phyloP scores from a whole-genome alignment of 2,888 invertebrate genomes.

The Cerastis rubricosa region DNA sequence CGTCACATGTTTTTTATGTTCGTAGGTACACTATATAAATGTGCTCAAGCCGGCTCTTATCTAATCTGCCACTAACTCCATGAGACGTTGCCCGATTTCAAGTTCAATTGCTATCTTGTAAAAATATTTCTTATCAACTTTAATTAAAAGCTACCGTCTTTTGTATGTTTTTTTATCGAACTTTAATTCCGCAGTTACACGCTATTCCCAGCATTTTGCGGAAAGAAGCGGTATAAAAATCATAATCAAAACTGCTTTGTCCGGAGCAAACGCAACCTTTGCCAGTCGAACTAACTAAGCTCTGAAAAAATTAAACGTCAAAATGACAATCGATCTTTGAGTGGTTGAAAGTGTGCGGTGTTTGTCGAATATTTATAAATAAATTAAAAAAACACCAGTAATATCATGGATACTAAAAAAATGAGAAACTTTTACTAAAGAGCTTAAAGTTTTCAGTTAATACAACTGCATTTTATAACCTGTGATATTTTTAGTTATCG shows the following conservation, averaged over 20 bases:
- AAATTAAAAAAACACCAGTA: conserved; percentile 9
- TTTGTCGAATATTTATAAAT: conserved; percentile 12
- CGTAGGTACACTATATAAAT: conserved; percentile 25
- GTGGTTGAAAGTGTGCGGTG: conserved; percentile 28
- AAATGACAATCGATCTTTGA: conserved; percentile 67
- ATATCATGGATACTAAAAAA: conserved; percentile 15
- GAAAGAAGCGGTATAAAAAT: conserved; percentile 45
- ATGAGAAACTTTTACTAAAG: conserved; percentile 30
- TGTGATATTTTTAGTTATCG: conserved; percentile 74
- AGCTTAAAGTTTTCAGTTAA: conserved; percentile 19
- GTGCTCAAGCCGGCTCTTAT: conserved; percentile 43
- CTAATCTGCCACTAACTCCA: conserved; percentile 50
- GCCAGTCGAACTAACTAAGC: conserved; percentile 14
- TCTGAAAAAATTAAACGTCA: conserved; percentile 54
- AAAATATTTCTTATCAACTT: conserved; percentile 62
- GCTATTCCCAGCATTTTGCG: conserved; percentile 43
- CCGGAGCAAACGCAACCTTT: conserved; percentile 46
- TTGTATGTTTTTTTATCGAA: conserved; percentile 54
- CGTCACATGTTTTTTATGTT: conserved; percentile 29
- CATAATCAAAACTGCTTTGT: conserved; percentile 26
- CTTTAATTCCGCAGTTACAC: conserved; percentile 70
- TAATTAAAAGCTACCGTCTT: conserved; percentile 58
- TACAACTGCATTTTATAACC: conserved; percentile 67
- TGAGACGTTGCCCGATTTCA: conserved; percentile 62
- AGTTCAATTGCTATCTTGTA: conserved; percentile 64